Evolutionary conservation across 2,888 invertebrate genomes (phyloP), one percentile per base, ranked within the genome.

Genomic region (Protodeltote pygarga): DNA sequence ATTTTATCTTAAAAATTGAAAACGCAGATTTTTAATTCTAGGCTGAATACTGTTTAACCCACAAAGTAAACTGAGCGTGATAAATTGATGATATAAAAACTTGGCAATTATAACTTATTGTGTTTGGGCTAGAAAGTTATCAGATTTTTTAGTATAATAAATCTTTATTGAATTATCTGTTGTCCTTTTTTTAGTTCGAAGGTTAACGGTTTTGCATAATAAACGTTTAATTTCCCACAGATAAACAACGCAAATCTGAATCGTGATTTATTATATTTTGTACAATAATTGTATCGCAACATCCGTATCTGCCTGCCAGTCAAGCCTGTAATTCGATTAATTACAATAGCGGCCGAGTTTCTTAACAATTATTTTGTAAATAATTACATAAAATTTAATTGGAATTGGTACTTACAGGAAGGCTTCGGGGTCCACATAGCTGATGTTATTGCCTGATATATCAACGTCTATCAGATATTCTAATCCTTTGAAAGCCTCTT

Each of bases 381-480:
- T 37, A 21, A 19, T 13, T 19, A 13, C 8, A n/a, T 8, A 6
- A n/a, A n/a, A 6, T 13, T 20, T 14, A 37, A 11, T 37, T 24
- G 3, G 16, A 14, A 25, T 39, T 39, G 52, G 25, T 71, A 90
- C 92, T 93, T 83, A 95, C 95, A 93, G 83, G 73, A 95, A 95
- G 1, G 94, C 89, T 65, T 95, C 94, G 0, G 94, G 93, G 75
- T 95, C 95, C 9, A 95, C 86, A 52, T 85, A 92, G 38, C 85
- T 93, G 58, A 95, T 95, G 41, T 89, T 89, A 74, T 95, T 95
- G 5, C 92, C 93, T 0, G 95, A 95, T 64, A 95, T 92, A 75
- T 95, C 95, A 5, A 95, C 93, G 59, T 95, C 95, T 48, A 95
- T 93, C 27, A 95, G 87, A 75, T 95, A 95, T 60, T 93, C 93